Conservation (phyloP, 2,113 vertebrate genomes). For the Brachirus orientalis region DNA sequence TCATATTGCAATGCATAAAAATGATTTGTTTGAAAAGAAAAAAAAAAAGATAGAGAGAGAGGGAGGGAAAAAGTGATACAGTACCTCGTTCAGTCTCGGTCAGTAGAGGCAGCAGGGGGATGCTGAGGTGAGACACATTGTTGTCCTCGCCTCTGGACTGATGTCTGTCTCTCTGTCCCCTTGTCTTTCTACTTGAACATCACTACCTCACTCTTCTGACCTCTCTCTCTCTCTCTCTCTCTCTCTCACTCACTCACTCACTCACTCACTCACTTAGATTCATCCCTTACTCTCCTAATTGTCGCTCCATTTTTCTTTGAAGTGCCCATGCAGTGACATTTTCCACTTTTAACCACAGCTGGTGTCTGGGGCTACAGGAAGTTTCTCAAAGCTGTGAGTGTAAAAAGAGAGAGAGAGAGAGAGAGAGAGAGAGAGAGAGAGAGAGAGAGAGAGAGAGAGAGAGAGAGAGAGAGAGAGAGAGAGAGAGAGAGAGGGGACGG, state of each 20-base stretch:
- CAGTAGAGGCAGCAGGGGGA: neutral
- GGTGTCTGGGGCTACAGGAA: slow-evolving; percentile 63
- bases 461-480: slow-evolving; percentile 44
- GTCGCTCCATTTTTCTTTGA: slow-evolving; percentile 36
- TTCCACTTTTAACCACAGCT: slow-evolving; percentile 69
- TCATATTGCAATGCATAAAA: neutral
- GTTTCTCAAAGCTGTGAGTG: slow-evolving; percentile 1
- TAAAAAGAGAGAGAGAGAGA: neutral
- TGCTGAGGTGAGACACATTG: slow-evolving; percentile 31
- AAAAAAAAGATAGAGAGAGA: neutral
- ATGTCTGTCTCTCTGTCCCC: slow-evolving; percentile 2
- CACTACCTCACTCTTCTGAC: slow-evolving; percentile 10
- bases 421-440: slow-evolving; percentile 38
- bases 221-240: slow-evolving; percentile 24
- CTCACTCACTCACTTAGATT: slow-evolving; percentile 25
- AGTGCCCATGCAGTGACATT: slow-evolving; percentile 70
- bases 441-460: slow-evolving; percentile 2
- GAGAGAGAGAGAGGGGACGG: slow-evolving; percentile 26
- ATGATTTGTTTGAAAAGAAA: neutral
- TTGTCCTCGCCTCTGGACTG: slow-evolving; percentile 19
- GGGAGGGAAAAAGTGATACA: neutral
- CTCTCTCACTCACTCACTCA: no score
- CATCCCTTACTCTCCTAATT: slow-evolving; percentile 31
- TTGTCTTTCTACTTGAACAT: slow-evolving; percentile 24
- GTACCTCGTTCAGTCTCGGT: slow-evolving; percentile 48